Evolutionary conservation across 2,797 vertebrate species (phyloP).

Genomic region (Anguilla megastoma): DNA sequence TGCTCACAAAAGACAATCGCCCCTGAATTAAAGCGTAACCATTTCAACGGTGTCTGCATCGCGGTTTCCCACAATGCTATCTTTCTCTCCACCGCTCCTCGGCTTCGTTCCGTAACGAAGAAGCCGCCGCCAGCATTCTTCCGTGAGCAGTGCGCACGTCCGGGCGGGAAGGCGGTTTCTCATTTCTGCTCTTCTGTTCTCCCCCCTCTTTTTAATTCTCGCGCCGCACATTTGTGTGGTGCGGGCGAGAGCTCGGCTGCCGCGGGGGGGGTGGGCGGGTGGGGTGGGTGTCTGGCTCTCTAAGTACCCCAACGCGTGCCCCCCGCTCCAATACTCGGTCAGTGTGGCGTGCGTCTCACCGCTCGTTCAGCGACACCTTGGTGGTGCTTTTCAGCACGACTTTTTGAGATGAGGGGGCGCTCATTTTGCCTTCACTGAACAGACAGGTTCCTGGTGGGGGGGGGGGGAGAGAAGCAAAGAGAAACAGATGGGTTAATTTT

Average conservation of each 20-base stretch:
- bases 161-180: conserved; percentile 50
- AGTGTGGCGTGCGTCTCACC: conserved; percentile 89
- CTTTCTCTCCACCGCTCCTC: background rate
- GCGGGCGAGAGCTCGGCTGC: conserved; percentile 14
- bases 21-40: background rate
- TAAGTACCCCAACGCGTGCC: conserved; percentile 48
- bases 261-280: conserved; percentile 46
- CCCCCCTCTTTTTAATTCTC: conserved; percentile 60
- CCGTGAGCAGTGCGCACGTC: conserved; percentile 64
- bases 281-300: conserved; percentile 28
- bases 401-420: conserved; percentile 91
- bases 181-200: conserved; percentile 55
- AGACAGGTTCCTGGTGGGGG: conserved; percentile 55
- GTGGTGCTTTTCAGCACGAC: conserved; percentile 99
- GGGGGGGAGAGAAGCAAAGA: background rate
- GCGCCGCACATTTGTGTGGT: background rate
- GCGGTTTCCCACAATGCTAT: background rate
- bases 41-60: background rate
- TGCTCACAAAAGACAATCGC: conserved; percentile 55
- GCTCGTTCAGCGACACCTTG: conserved; percentile 99
- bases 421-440: conserved; percentile 75
- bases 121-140: conserved; percentile 34
- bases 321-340: conserved; percentile 49
- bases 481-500: background rate
- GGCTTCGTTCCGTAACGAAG: background rate